Evolutionary conservation across 1,140 invertebrate genomes (phyloP).

Genomic region (Lasioglossum albipes): DNA sequence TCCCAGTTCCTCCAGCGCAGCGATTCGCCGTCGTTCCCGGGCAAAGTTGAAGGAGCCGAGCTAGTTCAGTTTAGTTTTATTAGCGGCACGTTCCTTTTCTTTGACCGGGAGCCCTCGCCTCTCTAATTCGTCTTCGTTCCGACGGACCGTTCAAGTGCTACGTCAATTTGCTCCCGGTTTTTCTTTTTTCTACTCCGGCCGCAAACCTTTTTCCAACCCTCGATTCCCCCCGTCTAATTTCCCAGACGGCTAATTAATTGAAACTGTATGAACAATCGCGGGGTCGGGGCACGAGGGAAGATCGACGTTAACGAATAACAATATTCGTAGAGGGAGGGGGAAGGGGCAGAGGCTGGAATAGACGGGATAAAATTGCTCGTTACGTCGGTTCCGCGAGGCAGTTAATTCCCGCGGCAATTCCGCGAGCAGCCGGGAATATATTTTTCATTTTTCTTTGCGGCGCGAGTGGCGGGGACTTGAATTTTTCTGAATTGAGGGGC

Average conservation of each 20-base stretch:
- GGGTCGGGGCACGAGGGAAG: too few species aligned
- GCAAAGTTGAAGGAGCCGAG: conserved; percentile 27
- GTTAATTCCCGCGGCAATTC: neutral
- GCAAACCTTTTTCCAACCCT: neutral
- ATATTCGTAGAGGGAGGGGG: neutral
- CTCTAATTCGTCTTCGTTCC: conserved; percentile 23
- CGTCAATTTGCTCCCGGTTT: conserved; percentile 47
- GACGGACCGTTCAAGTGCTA: conserved; percentile 4
- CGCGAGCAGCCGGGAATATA: neutral
- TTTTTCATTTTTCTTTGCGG: neutral
- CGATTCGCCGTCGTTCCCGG: conserved; percentile 11
- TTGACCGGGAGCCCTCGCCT: neutral
- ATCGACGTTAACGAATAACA: neutral
- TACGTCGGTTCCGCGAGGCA: neutral
- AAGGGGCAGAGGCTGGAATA: too few species aligned
- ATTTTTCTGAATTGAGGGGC: neutral
- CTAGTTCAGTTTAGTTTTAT: conserved; percentile 49
- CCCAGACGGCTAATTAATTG: conserved; percentile 27
- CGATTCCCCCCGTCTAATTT: neutral
- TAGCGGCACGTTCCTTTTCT: conserved; percentile 20
- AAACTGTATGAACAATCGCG: conserved; percentile 7
- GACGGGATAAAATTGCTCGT: conserved; percentile 1
- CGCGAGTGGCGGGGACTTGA: neutral
- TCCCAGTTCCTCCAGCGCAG: neutral
- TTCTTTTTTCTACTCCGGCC: neutral